Conservation (phyloP, 2,888 invertebrate species). For the Philonicus albiceps region DNA sequence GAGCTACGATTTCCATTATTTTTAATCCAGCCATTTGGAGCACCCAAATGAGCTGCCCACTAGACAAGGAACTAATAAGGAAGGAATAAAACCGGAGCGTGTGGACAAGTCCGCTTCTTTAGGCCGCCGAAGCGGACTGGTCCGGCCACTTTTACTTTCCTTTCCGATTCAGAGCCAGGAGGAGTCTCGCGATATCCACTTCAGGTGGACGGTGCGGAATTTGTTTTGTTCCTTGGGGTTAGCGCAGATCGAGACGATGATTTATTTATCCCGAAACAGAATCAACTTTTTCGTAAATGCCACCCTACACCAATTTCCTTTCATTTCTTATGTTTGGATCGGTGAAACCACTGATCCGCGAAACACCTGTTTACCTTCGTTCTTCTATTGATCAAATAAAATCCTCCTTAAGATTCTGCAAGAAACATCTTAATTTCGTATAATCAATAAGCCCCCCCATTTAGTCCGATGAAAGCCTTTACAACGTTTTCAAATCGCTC, state of each 20-base stretch:
- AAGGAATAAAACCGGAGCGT: background rate
- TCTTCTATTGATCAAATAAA: background rate
- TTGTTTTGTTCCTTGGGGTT: background rate
- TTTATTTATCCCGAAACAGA: background rate
- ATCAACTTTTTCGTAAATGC: background rate
- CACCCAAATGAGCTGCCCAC: background rate
- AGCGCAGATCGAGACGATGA: background rate
- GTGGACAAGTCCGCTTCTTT: constrained; percentile 12
- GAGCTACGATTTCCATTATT: background rate
- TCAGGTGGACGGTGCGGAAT: background rate
- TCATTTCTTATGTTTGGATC: background rate
- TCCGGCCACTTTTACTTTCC: constrained; percentile 33
- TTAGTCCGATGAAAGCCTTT: background rate
- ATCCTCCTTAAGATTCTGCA: background rate
- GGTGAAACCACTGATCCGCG: background rate
- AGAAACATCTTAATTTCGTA: background rate
- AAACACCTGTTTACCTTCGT: background rate
- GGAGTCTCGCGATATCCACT: background rate
- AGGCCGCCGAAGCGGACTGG: background rate
- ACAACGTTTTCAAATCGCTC: background rate
- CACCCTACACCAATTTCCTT: background rate
- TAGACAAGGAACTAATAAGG: constrained; percentile 13
- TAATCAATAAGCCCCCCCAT: background rate
- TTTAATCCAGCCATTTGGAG: background rate
- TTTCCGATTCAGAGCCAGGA: background rate